These are phyloP conservation scores for Amiota minor DNA, from an alignment of 2,888 invertebrate species.

Conservation along the genomic window DNA sequence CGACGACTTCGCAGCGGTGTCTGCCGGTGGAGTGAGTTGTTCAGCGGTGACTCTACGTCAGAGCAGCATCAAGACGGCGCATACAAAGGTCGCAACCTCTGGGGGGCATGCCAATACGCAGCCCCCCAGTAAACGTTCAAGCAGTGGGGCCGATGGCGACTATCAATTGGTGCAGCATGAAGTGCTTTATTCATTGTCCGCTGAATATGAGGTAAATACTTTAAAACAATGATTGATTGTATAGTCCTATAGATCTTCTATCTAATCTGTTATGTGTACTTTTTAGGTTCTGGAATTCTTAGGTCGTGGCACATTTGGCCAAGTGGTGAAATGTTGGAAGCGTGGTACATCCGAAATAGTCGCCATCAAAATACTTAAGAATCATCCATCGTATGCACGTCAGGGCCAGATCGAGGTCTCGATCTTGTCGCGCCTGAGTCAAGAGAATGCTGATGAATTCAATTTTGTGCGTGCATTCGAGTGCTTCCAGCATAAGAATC, in stretches of 20 bases:
- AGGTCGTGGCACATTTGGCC: conserved; percentile 98
- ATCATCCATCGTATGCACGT: conserved; percentile 99
- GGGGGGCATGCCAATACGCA: conserved; percentile 76
- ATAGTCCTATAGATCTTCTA: background rate
- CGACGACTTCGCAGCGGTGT: conserved; percentile 41
- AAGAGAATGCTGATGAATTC: conserved; percentile 99
- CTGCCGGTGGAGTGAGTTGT: conserved; percentile 37
- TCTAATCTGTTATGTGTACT: conserved; percentile 11
- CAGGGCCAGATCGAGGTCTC: conserved; percentile 99
- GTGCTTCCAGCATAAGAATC: conserved; percentile 99
- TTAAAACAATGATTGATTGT: background rate
- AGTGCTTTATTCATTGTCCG: conserved; percentile 96
- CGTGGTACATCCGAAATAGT: conserved; percentile 99
- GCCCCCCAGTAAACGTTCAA: conserved; percentile 80
- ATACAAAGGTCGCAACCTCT: conserved; percentile 74
- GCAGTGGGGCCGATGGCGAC: conserved; percentile 94
- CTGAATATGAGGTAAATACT: conserved; percentile 82
- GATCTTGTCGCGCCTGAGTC: conserved; percentile 92
- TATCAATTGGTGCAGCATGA: conserved; percentile 99
- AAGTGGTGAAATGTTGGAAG: conserved; percentile 99
- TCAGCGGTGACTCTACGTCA: conserved; percentile 43
- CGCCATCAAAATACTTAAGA: conserved; percentile 99
- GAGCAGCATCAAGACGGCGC: conserved; percentile 74
- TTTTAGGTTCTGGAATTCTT: conserved; percentile 96
- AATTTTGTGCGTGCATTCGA: conserved; percentile 99